Conservation (phyloP, 2,797 vertebrate species). For the Enteromius afrohamiltoni region DNA sequence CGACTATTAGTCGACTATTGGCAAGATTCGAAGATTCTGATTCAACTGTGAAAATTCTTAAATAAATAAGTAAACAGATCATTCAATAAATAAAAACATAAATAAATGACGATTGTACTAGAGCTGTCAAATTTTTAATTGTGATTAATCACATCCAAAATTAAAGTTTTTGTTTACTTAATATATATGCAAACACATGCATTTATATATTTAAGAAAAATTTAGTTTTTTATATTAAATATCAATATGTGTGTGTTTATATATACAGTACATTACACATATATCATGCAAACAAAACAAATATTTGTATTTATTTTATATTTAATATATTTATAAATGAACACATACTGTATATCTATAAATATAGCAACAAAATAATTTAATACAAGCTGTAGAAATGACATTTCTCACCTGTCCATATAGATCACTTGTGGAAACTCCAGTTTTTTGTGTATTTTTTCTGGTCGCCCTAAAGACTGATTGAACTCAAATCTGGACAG, state of each 20-base stretch:
- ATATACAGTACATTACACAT: no score
- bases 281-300: background rate
- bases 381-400: background rate
- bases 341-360: background rate
- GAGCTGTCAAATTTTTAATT: no score
- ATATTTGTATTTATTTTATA: background rate
- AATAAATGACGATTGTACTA: background rate
- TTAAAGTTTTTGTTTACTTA: no score
- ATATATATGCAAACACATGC: no score
- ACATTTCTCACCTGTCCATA: slow-evolving; percentile 91
- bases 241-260: no score
- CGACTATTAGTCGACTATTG: no score
- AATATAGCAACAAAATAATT: background rate
- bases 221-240: no score
- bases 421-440: slow-evolving; percentile 94
- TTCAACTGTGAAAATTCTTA: no score
- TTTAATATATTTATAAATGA: background rate
- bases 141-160: no score
- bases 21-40: no score
- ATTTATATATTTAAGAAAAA: no score
- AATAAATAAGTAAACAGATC: no score
- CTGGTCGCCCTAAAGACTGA: slow-evolving; percentile 93
- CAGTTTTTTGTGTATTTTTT: slow-evolving; percentile 98
- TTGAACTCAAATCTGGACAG: slow-evolving; percentile 98
- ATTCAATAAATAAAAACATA: background rate